Conservation (phyloP, 1,140 invertebrate genomes). For the Drosophila prosaltans region DNA sequence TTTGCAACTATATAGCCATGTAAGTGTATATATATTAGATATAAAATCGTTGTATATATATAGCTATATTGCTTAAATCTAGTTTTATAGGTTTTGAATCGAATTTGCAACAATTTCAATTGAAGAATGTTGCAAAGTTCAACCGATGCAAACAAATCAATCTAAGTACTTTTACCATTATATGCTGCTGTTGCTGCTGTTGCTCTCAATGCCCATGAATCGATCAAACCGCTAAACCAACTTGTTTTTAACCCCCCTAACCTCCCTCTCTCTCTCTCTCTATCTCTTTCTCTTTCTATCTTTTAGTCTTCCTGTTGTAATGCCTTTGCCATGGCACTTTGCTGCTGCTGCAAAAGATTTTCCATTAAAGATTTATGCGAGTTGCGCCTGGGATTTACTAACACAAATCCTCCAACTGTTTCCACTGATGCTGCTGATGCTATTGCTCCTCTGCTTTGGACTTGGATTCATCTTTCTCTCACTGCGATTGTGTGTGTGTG, state of each 20-base stretch:
- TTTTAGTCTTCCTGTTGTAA: slow-evolving; percentile 7
- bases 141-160: slow-evolving; percentile 12
- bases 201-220: slow-evolving; percentile 1
- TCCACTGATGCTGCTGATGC: slow-evolving; percentile 14
- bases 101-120: slow-evolving; percentile 1
- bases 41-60: too few relatives aligned
- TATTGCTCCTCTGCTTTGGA: not conserved
- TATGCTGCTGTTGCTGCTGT: not conserved
- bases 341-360: slow-evolving; percentile 39
- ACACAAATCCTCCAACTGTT: slow-evolving; percentile 46
- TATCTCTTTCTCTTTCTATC: not conserved
- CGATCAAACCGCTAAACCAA: slow-evolving; percentile 13
- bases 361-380: slow-evolving; percentile 62
- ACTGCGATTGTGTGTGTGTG: not conserved
- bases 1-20: too few relatives aligned
- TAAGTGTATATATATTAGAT: too few relatives aligned
- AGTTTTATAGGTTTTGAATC: not conserved
- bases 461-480: slow-evolving; percentile 7
- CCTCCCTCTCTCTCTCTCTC: not conserved
- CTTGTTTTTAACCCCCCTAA: not conserved
- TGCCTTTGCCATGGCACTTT: slow-evolving; percentile 13
- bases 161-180: slow-evolving; percentile 14
- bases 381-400: slow-evolving; percentile 45
- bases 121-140: not conserved
- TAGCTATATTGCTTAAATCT: too few relatives aligned